Evolutionary conservation across 2,797 vertebrate genomes (phyloP).

Genomic region (Odontamblyopus lacepedii): DNA sequence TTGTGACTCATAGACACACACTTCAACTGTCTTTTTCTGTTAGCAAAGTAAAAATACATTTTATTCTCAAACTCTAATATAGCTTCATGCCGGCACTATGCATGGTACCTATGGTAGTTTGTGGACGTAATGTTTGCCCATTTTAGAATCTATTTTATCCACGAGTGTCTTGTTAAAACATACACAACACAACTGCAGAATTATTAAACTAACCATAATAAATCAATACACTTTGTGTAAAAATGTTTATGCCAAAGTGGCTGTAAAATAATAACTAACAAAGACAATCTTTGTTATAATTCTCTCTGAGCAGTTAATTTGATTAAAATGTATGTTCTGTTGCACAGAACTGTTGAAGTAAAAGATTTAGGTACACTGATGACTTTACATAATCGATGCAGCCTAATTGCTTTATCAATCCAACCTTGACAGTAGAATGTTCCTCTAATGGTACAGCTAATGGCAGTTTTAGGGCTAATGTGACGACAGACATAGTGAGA

Average conservation of each 20-base stretch:
- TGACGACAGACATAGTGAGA: background rate
- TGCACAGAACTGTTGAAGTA: background rate
- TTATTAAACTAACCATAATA: background rate
- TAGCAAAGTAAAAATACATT: too few relatives aligned
- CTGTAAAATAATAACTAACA: background rate
- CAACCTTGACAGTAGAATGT: background rate
- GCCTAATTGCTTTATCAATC: conserved; percentile 11
- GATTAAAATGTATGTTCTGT: background rate
- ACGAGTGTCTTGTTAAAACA: too few relatives aligned
- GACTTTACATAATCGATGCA: conserved; percentile 1
- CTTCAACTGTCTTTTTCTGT: too few relatives aligned
- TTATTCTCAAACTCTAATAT: too few relatives aligned
- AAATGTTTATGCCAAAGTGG: too few relatives aligned
- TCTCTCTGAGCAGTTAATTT: background rate
- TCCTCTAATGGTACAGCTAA: background rate
- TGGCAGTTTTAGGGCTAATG: conserved; percentile 3
- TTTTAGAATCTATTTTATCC: too few relatives aligned
- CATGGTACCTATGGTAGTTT: too few relatives aligned
- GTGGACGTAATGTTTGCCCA: too few relatives aligned
- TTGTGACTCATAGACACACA: too few relatives aligned
- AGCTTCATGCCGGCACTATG: too few relatives aligned
- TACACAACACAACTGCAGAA: too few relatives aligned
- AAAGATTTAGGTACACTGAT: background rate
- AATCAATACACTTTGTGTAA: too few relatives aligned
- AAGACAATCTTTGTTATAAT: background rate